A percentile compares a stretch with the other conserved stretches of the same genome.
Conservation (phyloP, 2,113 vertebrate species). For the Blennius ocellaris region DNA sequence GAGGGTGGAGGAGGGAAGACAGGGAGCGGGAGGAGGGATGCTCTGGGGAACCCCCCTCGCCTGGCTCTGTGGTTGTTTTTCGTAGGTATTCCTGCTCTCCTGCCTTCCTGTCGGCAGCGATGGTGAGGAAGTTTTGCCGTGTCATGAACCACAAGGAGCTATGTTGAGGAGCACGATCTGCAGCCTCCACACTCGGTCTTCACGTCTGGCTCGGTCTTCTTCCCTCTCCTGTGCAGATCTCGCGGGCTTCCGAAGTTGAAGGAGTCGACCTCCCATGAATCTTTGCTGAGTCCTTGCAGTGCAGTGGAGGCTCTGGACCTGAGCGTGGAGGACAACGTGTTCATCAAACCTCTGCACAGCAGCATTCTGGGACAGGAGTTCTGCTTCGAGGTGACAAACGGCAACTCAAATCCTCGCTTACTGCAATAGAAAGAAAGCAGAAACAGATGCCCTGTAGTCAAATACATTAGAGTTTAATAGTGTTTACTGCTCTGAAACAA, state of each 20-base stretch:
- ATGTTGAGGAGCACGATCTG: not conserved
- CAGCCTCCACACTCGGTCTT: not conserved
- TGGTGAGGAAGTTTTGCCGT: too few relatives aligned
- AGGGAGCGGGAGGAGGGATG: slow-evolving; percentile 71
- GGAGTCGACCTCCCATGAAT: slow-evolving; percentile 93
- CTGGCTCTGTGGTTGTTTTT: slow-evolving; percentile 88
- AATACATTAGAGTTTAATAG: too few relatives aligned
- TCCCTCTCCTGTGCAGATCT: slow-evolving; percentile 78
- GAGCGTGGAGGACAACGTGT: slow-evolving; percentile 89
- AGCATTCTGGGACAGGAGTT: slow-evolving; percentile 97
- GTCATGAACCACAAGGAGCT: too few relatives aligned
- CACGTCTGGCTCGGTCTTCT: not conserved
- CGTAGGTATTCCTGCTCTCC: slow-evolving; percentile 82
- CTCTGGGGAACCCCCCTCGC: slow-evolving; percentile 84
- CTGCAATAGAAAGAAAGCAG: too few relatives aligned
- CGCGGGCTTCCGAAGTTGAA: slow-evolving; percentile 91
- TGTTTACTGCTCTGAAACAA: too few relatives aligned
- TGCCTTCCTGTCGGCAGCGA: not conserved
- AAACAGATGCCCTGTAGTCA: too few relatives aligned
- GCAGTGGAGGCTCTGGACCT: slow-evolving; percentile 92
- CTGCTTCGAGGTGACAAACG: slow-evolving; percentile 90
- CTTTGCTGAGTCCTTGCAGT: slow-evolving; percentile 90
- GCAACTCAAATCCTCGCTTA: not conserved
- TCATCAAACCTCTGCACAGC: slow-evolving; percentile 93
- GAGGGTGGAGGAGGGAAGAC: slow-evolving; percentile 12